Evolutionary conservation across 2,113 vertebrate species (phyloP).

Genomic region (Camelus bactrianus): DNA sequence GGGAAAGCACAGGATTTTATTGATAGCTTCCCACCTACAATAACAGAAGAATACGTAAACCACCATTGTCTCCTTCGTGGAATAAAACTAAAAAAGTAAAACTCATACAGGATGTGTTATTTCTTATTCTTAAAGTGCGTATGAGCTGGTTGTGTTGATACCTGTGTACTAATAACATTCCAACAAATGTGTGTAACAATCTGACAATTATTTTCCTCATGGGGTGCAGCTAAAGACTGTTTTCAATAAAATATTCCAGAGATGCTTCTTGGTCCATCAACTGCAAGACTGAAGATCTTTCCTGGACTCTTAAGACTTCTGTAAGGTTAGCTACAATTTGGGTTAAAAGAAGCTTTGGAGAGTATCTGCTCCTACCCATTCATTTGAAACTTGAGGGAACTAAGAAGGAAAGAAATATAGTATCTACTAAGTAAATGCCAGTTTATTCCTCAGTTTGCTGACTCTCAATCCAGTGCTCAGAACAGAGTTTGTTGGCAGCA

Average conservation of each 20-base stretch:
- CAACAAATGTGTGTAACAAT: neutral
- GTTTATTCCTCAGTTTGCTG: neutral
- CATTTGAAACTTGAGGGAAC: neutral
- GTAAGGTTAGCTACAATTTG: neutral
- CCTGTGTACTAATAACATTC: conserved; percentile 57
- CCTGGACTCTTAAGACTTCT: neutral
- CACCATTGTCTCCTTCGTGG: conserved; percentile 58
- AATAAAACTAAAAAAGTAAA: conserved; percentile 68
- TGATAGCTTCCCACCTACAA: conserved; percentile 74
- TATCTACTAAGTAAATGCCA: neutral
- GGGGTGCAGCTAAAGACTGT: conserved; percentile 6
- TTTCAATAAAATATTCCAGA: conserved; percentile 51
- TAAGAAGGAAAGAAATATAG: neutral
- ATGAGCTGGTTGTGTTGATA: neutral
- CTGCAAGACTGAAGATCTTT: neutral
- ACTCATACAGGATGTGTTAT: neutral
- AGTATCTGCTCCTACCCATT: neutral
- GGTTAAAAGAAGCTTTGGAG: neutral
- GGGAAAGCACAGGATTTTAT: conserved; percentile 75
- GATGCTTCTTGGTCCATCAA: neutral
- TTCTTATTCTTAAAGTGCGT: conserved; percentile 45
- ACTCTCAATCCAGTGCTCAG: neutral
- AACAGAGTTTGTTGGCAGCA: neutral
- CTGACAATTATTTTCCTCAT: conserved; percentile 17
- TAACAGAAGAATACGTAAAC: conserved; percentile 75